These are phyloP conservation scores for Oryzias javanicus DNA, from an alignment of 2,113 vertebrate species.

Conservation along the genomic window DNA sequence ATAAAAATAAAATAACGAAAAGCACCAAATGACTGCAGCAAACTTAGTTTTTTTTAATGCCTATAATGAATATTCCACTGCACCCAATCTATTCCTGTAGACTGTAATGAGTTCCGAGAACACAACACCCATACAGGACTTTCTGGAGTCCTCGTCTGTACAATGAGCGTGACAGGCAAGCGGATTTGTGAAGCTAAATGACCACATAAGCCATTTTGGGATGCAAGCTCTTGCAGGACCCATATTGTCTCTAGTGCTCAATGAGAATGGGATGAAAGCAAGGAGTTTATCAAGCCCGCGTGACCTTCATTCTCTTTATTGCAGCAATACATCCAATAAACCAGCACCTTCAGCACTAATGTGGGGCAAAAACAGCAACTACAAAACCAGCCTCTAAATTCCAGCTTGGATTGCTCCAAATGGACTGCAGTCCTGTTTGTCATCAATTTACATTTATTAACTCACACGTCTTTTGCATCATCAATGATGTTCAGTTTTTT, in stretches of 20 bases:
- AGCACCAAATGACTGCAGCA: neutral
- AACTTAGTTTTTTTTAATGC: neutral
- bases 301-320: slow-evolving; percentile 16
- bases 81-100: neutral
- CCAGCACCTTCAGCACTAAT: slow-evolving; percentile 1
- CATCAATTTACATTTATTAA: neutral
- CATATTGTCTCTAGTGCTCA: slow-evolving; percentile 19
- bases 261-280: slow-evolving; percentile 8
- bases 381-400: neutral
- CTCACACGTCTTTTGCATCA: too few species aligned
- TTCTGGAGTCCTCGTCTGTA: slow-evolving; percentile 20
- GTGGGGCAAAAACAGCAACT: slow-evolving; percentile 1
- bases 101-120: neutral
- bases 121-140: slow-evolving; percentile 5
- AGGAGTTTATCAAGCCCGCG: slow-evolving; percentile 17
- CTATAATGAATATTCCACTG: slow-evolving; percentile 1
- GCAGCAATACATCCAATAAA: slow-evolving; percentile 14
- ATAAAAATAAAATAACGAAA: neutral
- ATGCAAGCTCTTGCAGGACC: slow-evolving; percentile 10
- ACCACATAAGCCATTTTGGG: slow-evolving; percentile 32
- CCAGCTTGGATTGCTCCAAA: neutral
- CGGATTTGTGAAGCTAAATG: slow-evolving; percentile 31
- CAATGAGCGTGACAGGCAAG: slow-evolving; percentile 17
- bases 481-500: too few species aligned
- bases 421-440: neutral